These are phyloP conservation scores for Delichon dasypus DNA, from an alignment of 2,797 vertebrate species.

Conservation along the genomic window DNA sequence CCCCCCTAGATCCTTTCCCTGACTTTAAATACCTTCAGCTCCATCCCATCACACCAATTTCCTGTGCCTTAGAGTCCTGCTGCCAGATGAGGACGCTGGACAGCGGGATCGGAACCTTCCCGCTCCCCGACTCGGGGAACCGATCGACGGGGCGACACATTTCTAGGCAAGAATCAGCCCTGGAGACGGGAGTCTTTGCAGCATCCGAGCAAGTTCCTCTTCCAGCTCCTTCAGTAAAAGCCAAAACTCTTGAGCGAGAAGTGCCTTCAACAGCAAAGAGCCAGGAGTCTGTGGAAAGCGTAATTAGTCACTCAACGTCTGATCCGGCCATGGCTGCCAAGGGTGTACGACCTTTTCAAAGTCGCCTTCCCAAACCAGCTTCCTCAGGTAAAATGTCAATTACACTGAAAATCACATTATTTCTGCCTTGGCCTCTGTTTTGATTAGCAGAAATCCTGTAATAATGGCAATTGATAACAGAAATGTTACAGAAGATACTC, in stretches of 20 bases:
- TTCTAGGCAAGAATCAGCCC: conserved; percentile 78
- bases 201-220: conserved; percentile 65
- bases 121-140: conserved; percentile 85
- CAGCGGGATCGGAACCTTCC: conserved; percentile 94
- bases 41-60: conserved; percentile 62
- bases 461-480: conserved; percentile 38
- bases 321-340: conserved; percentile 77
- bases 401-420: conserved; percentile 33
- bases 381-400: conserved; percentile 80
- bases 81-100: conserved; percentile 94
- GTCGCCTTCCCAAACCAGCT: conserved; percentile 78
- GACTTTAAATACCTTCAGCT: conserved; percentile 38
- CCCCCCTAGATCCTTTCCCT: conserved; percentile 66
- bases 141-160: conserved; percentile 77
- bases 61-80: conserved; percentile 83
- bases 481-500: conserved; percentile 37
- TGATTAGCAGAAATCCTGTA: conserved; percentile 31
- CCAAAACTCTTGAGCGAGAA: conserved; percentile 82
- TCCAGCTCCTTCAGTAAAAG: conserved; percentile 66
- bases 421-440: conserved; percentile 30
- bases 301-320: conserved; percentile 81
- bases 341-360: conserved; percentile 71
- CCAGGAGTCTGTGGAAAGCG: conserved; percentile 58
- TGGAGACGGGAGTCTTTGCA: conserved; percentile 59
- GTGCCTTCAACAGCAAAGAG: conserved; percentile 82